Conservation (phyloP, 2,797 vertebrate species). For the Xenopus petersii region DNA sequence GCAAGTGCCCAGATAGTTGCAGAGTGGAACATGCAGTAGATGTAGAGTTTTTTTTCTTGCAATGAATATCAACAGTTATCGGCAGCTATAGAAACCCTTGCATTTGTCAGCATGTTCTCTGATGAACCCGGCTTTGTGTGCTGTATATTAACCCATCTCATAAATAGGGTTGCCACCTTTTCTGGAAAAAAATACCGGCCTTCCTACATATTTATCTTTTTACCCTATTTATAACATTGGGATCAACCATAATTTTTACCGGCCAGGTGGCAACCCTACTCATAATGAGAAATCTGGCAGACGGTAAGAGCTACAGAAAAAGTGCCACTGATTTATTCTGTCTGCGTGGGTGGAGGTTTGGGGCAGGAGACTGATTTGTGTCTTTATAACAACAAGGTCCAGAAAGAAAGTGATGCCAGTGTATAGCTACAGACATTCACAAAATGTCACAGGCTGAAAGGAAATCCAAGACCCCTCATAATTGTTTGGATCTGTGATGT, state of each 20-base stretch:
- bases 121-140: neutral
- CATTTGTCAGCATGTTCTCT: conserved; percentile 3
- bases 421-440: neutral
- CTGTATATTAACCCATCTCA: conserved; percentile 1
- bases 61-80: neutral
- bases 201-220: no score
- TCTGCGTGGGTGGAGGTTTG: conserved; percentile 22
- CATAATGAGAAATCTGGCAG: conserved; percentile 14
- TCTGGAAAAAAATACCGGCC: no score
- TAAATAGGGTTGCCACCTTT: no score
- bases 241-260: no score
- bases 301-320: conserved; percentile 1
- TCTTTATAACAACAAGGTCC: neutral
- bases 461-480: neutral
- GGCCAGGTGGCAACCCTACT: no score
- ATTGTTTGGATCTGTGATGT: neutral
- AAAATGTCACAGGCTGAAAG: neutral
- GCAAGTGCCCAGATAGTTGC: no score
- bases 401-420: neutral
- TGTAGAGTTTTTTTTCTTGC: neutral
- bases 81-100: neutral
- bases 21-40: neutral
- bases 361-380: conserved; percentile 12
- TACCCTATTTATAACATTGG: no score
- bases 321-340: conserved; percentile 25